Evolutionary conservation across 2,797 vertebrate species (phyloP), one percentile per base, ranked within the genome.

Genomic region (Intellagama lesueurii): DNA sequence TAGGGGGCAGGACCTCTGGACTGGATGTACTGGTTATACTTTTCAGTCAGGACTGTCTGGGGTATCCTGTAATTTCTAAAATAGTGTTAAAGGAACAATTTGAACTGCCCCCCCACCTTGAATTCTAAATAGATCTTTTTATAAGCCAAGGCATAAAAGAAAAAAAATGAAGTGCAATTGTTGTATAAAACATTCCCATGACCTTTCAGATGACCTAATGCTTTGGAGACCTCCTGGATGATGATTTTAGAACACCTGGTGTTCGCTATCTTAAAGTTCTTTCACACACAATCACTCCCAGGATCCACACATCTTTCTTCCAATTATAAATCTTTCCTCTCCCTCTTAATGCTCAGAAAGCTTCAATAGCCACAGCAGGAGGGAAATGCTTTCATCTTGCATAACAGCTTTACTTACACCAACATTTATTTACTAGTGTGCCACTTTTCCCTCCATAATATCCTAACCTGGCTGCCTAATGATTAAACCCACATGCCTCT

Each of bases 401-500:
- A 26, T 76, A 77, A 40, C 52, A 5, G 0, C 47, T 44, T 17
- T 24, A 78, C 75, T 72, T 56, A 56, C 52, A 72, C 87, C 87
- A 84, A 84, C 88, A 79, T 79, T 89, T 84, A 90, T 92, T 93
- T 92, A 93, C 30, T 83, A 64, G 78, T 52, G 24, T 12, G 75
- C 88, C 66, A 7, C 26, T 86, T 82, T 86, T 1, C 88, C 52
- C 75, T 32, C 72, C 40, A 30, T 40, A 56, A 77, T 7, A 35
- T 88, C 47, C 68, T n/a, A 24, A 80, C 73, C 87, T 87, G 88
- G n/a, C 60, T 19, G 26, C 88, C 77, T 83, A 93, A 89, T 9
- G 11, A 35, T 11, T 72, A 96, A 96, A 85, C 52, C n/a, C 87
- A 8, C 0, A 76, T 6, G 60, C n/a, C 7, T 17, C 32, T 49